Percentiles rank a stretch among this genome's conserved stretches.
Conservation (phyloP, 2,797 vertebrate genomes). For the Fistularia tabacaria region DNA sequence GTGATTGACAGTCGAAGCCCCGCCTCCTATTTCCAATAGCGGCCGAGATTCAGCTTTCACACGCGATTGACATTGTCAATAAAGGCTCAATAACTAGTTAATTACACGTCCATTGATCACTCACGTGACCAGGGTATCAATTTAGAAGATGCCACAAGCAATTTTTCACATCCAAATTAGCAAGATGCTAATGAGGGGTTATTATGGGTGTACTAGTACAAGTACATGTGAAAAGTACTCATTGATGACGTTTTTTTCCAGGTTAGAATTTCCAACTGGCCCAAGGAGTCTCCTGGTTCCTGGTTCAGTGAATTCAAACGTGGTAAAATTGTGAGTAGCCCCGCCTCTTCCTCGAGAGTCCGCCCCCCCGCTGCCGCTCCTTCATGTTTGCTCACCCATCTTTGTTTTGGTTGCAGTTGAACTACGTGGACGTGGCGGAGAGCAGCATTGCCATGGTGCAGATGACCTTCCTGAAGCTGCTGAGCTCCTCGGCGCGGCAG, state of each 20-base stretch:
- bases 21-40: too few species aligned
- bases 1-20: too few species aligned
- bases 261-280: constrained; percentile 97
- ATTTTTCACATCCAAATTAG: too few species aligned
- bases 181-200: too few species aligned
- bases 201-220: too few species aligned
- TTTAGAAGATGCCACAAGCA: too few species aligned
- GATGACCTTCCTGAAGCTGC: constrained; percentile 97
- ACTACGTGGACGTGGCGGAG: constrained; percentile 86
- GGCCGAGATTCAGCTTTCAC: too few species aligned
- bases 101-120: too few species aligned
- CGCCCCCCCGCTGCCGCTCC: not conserved
- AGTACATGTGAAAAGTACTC: too few species aligned
- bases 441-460: constrained; percentile 89
- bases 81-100: too few species aligned
- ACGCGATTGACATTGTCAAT: too few species aligned
- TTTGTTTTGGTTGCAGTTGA: constrained; percentile 73
- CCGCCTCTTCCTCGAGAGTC: not conserved
- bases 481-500: constrained; percentile 91
- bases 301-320: constrained; percentile 99
- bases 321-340: constrained; percentile 90
- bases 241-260: constrained; percentile 37
- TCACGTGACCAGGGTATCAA: too few species aligned
- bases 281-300: constrained; percentile 92
- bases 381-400: not conserved